Percentiles rank a stretch among this genome's conserved stretches.
These are phyloP conservation scores for Mallotus villosus DNA, from an alignment of 2,797 vertebrate genomes.

Conservation along the genomic window DNA sequence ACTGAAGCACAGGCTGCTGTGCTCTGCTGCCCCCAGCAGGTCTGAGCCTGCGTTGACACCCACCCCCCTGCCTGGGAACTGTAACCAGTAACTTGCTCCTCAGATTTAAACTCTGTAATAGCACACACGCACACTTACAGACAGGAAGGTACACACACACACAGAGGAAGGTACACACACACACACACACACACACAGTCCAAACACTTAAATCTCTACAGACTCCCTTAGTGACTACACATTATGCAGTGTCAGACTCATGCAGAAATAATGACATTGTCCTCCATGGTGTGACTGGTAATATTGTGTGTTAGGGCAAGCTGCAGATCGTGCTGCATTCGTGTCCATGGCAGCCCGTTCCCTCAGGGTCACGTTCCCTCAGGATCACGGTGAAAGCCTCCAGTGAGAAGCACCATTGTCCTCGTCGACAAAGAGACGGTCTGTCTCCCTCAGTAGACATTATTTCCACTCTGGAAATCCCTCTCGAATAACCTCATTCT, in stretches of 20 bases:
- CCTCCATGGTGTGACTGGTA: neutral
- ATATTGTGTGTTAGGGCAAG: neutral
- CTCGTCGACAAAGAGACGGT: neutral
- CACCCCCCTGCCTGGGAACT: neutral
- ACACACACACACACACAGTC: neutral
- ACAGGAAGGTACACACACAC: too few species aligned
- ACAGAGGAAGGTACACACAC: neutral
- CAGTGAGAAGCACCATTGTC: neutral
- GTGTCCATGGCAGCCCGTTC: neutral
- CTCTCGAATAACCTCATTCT: neutral
- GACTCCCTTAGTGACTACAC: neutral
- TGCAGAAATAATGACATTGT: neutral
- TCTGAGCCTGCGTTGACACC: neutral
- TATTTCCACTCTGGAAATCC: slow-evolving; percentile 9
- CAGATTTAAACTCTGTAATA: neutral
- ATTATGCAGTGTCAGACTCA: neutral
- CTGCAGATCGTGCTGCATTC: neutral
- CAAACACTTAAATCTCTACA: neutral
- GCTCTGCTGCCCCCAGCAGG: slow-evolving; percentile 31
- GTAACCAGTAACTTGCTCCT: too few species aligned
- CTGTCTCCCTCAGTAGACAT: slow-evolving; percentile 4
- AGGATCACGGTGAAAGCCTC: neutral
- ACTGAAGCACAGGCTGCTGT: slow-evolving; percentile 10
- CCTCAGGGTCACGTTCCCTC: neutral
- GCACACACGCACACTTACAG: neutral